These are phyloP conservation scores for Amblyraja radiata DNA, from an alignment of 2,797 vertebrate species.

Conservation along the genomic window DNA sequence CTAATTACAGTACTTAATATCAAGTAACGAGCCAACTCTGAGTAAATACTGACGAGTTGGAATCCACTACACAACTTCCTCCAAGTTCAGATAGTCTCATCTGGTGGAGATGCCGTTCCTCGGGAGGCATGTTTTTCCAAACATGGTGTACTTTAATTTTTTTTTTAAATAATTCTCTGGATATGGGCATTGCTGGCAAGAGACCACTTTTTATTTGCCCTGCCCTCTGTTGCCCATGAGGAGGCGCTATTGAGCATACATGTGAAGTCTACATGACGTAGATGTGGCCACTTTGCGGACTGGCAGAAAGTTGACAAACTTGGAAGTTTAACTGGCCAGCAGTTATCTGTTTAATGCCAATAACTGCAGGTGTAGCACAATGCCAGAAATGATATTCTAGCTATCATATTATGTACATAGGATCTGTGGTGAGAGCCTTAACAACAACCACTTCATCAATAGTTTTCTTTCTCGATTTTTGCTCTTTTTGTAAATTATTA, in stretches of 20 bases:
- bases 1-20: background rate
- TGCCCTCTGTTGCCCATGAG: background rate
- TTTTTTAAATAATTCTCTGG: background rate
- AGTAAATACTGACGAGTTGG: background rate
- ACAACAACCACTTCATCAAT: conserved; percentile 13
- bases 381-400: conserved; percentile 1
- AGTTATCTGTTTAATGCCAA: background rate
- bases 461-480: conserved; percentile 15
- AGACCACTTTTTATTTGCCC: background rate
- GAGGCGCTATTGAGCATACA: background rate
- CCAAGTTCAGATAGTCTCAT: background rate
- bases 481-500: conserved; percentile 26
- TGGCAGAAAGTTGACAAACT: background rate
- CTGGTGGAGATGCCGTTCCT: background rate
- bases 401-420: conserved; percentile 2
- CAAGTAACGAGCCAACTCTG: background rate
- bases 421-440: conserved; percentile 2
- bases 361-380: background rate
- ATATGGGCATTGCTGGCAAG: background rate
- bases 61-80: background rate
- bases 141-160: background rate
- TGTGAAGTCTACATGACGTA: background rate
- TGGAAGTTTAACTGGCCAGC: background rate
- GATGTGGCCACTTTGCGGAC: background rate
- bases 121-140: background rate